A percentile compares a stretch with the other conserved stretches of the same genome.
Evolutionary conservation across 2,113 vertebrate species (phyloP).

Genomic region (Columba janthina): DNA sequence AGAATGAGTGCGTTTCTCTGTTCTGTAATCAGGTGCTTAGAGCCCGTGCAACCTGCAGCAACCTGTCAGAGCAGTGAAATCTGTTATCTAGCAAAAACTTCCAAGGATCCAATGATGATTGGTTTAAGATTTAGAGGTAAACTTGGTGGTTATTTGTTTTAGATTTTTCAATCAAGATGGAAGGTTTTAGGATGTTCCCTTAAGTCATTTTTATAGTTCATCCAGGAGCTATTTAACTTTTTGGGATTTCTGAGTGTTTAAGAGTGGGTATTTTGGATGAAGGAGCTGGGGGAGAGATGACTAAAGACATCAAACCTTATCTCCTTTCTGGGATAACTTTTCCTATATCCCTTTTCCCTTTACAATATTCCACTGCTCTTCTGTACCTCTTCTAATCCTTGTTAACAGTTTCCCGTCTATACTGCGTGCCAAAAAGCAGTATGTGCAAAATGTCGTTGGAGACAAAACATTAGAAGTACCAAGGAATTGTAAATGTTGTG

Average conservation of each 20-base stretch:
- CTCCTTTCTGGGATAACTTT: neutral
- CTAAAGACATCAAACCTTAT: neutral
- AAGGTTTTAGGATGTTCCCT: neutral
- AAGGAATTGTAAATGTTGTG: neutral
- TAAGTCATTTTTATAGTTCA: neutral
- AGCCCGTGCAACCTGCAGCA: neutral
- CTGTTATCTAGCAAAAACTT: neutral
- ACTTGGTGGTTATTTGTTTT: neutral
- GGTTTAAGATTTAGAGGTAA: neutral
- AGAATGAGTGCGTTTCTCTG: neutral
- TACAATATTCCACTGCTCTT: neutral
- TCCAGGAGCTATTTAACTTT: neutral
- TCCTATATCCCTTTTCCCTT: neutral
- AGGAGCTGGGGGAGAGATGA: neutral
- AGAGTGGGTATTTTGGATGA: neutral
- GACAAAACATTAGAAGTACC: neutral
- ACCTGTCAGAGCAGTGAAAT: neutral
- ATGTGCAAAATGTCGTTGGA: neutral
- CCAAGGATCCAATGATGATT: rapidly evolving
- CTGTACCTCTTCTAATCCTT: neutral
- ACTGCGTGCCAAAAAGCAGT: neutral
- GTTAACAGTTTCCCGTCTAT: neutral
- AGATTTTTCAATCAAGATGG: neutral
- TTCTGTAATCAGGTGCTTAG: neutral
- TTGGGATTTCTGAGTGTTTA: neutral